These are phyloP conservation scores for Catharus bicknelli DNA, from an alignment of 2,113 vertebrate species.

Conservation along the genomic window DNA sequence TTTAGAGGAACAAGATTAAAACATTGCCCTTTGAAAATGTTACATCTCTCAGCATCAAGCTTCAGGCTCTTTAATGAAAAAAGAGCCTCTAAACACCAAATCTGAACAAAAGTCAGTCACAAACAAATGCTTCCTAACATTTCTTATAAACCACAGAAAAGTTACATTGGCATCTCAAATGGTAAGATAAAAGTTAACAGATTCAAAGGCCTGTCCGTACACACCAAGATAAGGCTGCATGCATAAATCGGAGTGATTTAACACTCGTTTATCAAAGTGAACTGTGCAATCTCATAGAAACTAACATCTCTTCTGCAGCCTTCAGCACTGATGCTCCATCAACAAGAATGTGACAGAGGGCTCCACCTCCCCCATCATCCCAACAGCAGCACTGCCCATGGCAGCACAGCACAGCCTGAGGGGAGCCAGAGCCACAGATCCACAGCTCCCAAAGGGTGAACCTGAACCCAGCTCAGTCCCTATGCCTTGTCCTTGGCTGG, in stretches of 20 bases:
- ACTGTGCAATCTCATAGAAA: not conserved
- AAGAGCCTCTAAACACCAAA: not conserved
- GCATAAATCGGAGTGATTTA: not conserved
- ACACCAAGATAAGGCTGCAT: not conserved
- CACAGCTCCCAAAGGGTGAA: not conserved
- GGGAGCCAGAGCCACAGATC: not conserved
- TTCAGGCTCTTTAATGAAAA: not conserved
- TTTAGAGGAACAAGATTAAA: not conserved
- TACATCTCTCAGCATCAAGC: not conserved
- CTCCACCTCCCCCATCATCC: not conserved
- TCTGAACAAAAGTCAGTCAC: not conserved
- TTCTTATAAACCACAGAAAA: not conserved
- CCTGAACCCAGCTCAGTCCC: not conserved
- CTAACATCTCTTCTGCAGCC: not conserved
- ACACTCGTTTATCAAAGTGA: not conserved
- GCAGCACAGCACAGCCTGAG: not conserved
- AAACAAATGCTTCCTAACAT: not conserved
- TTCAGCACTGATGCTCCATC: not conserved
- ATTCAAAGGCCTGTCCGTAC: not conserved
- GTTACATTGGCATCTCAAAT: not conserved
- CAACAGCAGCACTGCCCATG: not conserved
- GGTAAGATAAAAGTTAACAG: slow-evolving; percentile 11
- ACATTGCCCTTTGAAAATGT: not conserved
- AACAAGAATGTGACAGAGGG: not conserved
- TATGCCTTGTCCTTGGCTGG: not conserved